A percentile compares a stretch with the other conserved stretches of the same genome.
Conservation (phyloP, 2,888 invertebrate genomes). For the Erannis defoliaria region DNA sequence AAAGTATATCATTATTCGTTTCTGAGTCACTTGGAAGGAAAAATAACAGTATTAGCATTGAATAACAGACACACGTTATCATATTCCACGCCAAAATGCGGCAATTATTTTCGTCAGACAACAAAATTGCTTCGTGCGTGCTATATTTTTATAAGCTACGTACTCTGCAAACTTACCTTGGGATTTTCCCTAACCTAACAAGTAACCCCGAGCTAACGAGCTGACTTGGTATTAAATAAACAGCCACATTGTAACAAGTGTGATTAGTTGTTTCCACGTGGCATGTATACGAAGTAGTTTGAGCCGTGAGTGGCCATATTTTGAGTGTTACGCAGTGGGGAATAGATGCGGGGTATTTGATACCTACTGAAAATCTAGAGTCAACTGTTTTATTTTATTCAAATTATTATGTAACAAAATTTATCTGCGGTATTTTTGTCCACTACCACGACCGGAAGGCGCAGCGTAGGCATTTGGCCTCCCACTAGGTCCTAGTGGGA, state of each 20-base stretch:
- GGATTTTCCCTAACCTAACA: slow-evolving; percentile 11
- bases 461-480: too few species aligned
- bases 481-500: too few species aligned
- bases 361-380: background rate
- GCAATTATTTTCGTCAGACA: too few species aligned
- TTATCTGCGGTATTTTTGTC: too few species aligned
- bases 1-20: too few species aligned
- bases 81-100: too few species aligned
- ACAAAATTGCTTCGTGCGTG: background rate
- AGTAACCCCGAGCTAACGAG: slow-evolving; percentile 34
- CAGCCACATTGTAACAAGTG: slow-evolving; percentile 27
- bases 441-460: too few species aligned
- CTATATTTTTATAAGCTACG: background rate
- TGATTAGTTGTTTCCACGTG: slow-evolving; percentile 26
- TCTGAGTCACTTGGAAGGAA: too few species aligned
- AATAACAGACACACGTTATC: too few species aligned
- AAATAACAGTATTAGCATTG: too few species aligned
- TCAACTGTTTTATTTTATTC: background rate
- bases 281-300: slow-evolving; percentile 25
- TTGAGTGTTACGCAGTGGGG: slow-evolving; percentile 1
- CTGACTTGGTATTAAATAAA: slow-evolving; percentile 33
- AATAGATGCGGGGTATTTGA: background rate
- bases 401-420: too few species aligned
- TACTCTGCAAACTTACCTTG: background rate
- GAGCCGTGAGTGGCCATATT: slow-evolving; percentile 19